A percentile compares a stretch with the other conserved stretches of the same genome.
Conservation (phyloP, 2,797 vertebrate genomes). For the Phataginus tetradactyla region DNA sequence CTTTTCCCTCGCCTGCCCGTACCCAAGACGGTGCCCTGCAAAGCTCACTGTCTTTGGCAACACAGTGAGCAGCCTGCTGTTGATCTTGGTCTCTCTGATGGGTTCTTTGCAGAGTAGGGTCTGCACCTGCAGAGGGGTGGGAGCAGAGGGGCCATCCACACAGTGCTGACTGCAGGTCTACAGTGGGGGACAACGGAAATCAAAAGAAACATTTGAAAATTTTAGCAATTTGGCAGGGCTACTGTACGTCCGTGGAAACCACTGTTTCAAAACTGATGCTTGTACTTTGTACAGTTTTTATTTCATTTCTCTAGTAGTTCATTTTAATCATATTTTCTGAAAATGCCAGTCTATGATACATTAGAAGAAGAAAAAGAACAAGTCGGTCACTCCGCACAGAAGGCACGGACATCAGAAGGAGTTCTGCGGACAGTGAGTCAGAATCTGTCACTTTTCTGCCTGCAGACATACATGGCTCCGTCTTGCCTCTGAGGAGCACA, state of each 20-base stretch:
- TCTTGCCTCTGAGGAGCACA: not conserved
- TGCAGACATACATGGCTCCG: not conserved
- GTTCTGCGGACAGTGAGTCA: not conserved
- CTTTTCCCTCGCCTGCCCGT: fast-evolving
- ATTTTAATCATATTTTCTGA: not conserved
- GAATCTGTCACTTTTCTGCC: not conserved
- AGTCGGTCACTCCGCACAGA: not conserved
- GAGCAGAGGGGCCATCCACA: fast-evolving
- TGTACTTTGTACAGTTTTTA: not conserved
- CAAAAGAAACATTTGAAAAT: not conserved
- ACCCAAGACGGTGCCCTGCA: no score
- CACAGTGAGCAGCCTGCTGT: not conserved
- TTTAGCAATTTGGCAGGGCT: not conserved
- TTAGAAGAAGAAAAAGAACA: not conserved
- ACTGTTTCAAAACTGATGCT: not conserved
- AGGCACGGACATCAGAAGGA: not conserved
- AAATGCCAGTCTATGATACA: not conserved
- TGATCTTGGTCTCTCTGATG: not conserved
- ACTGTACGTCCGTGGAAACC: not conserved
- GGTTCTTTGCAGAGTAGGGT: not conserved
- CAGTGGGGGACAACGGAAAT: not conserved
- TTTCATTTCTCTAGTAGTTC: not conserved
- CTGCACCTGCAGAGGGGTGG: not conserved
- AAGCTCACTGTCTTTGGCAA: not conserved
- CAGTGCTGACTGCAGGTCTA: not conserved